A percentile compares a stretch with the other conserved stretches of the same genome.
Conservation (phyloP, 2,113 vertebrate genomes). For the Sinocyclocheilus rhinocerous region DNA sequence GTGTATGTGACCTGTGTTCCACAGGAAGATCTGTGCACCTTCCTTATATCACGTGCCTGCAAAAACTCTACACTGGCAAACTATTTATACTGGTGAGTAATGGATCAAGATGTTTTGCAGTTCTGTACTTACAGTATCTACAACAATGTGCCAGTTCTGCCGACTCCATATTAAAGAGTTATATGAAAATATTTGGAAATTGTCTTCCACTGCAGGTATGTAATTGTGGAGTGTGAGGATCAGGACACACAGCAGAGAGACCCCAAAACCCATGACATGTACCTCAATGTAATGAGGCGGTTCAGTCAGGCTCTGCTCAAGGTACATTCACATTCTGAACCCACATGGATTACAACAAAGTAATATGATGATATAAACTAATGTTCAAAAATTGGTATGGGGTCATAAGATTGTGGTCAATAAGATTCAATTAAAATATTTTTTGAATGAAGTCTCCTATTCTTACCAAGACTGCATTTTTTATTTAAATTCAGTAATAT, state of each 20-base stretch:
- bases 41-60: slow-evolving; percentile 96
- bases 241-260: slow-evolving; percentile 97
- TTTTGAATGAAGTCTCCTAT: background rate
- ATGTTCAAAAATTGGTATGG: background rate
- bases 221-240: slow-evolving; percentile 98
- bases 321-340: slow-evolving; percentile 71
- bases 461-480: background rate
- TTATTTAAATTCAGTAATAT: background rate
- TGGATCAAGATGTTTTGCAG: background rate
- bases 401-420: background rate
- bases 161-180: background rate
- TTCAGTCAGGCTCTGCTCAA: slow-evolving; percentile 97
- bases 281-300: slow-evolving; percentile 95
- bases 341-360: background rate
- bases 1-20: slow-evolving; percentile 44
- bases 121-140: background rate
- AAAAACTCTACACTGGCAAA: slow-evolving; percentile 97
- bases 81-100: slow-evolving; percentile 94
- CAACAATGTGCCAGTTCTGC: background rate
- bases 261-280: slow-evolving; percentile 97
- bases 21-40: slow-evolving; percentile 96
- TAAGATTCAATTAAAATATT: background rate
- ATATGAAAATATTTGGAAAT: background rate
- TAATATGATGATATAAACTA: too few relatives aligned
- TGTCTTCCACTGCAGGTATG: slow-evolving; percentile 81